Base-by-base conservation (phyloP, 2,888 invertebrate genomes). In the Maniola hyperantus region DNA sequence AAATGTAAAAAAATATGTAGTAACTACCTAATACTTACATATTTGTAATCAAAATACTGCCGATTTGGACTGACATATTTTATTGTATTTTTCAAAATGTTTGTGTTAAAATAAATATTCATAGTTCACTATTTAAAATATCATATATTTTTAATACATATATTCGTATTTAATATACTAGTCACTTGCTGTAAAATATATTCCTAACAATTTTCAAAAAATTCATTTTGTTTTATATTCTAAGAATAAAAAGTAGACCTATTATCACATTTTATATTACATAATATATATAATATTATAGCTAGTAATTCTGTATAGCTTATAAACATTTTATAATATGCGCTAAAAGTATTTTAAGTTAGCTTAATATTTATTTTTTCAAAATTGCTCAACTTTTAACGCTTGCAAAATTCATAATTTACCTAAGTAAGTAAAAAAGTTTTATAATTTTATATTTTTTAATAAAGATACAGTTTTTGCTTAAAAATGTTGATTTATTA, bases 1-100 rank as follows among this genome's bases (percentile, higher is more conserved):
- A 44, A 57, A 33, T 20, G n/a, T 54, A 5, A 53, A 33, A 53
- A 20, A 60, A 50, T 46, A 20, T 39, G 39, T 20, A 8, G 13
- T 44, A 13, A 33, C 2, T 26, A 26, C 26, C 26, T 26, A 26
- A 53, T 18, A 54, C 33, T 18, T 39, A 15, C n/a, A n/a, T 36
- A 6, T 46, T 39, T 54, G 10, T 0, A 39, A 61, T 65, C 50
- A 51, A 61, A 67, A 65, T 71, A 82, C 83, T 84, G 84, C 83
- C 83, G 64, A 69, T 74, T 81, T 80, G 82, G 81, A 81, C 79
- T 80, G 78, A 80, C 62, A 61, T 42, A 44, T 44, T 44, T 18
- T 66, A 55, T 26, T 58, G 54, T 62, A 44, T 2, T 26, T 26
- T 26, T 2, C 26, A 26, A 26, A 26, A 26, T 26, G 26, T 26